A percentile compares a stretch with the other conserved stretches of the same genome.
phyloP scores from a whole-genome alignment of 2,888 invertebrate genomes.

The Spisula solida region DNA sequence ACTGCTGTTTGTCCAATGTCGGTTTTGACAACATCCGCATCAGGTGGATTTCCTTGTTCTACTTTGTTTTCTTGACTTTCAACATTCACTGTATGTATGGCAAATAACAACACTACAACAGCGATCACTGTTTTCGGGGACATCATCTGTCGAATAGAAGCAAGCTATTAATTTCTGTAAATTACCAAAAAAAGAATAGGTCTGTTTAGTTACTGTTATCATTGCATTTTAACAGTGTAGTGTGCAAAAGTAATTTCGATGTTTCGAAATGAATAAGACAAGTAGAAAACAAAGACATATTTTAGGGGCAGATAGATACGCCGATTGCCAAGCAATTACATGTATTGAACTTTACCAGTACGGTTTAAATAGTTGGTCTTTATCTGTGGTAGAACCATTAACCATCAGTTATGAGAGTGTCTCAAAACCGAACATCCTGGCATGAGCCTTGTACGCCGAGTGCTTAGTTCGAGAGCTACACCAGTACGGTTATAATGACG shows the following conservation, averaged over 20 bases:
- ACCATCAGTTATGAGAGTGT: neutral
- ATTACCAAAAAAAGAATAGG: neutral
- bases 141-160: constrained; percentile 42
- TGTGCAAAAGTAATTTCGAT: too few species aligned
- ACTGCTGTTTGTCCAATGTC: neutral
- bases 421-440: neutral
- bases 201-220: too few species aligned
- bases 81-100: constrained; percentile 21
- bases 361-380: neutral
- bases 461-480: too few species aligned
- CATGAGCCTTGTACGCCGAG: neutral
- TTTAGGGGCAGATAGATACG: too few species aligned
- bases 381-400: neutral
- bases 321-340: too few species aligned
- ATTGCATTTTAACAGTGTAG: too few species aligned
- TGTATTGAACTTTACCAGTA: too few species aligned
- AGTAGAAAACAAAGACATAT: too few species aligned
- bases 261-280: too few species aligned
- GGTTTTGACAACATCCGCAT: neutral
- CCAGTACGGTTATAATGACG: too few species aligned
- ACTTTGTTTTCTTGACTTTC: constrained; percentile 24
- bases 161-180: neutral
- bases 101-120: neutral
- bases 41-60: neutral
- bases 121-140: neutral